Evolutionary conservation across 2,888 invertebrate genomes (phyloP).

Genomic region (Pseudeuparius sepicola): DNA sequence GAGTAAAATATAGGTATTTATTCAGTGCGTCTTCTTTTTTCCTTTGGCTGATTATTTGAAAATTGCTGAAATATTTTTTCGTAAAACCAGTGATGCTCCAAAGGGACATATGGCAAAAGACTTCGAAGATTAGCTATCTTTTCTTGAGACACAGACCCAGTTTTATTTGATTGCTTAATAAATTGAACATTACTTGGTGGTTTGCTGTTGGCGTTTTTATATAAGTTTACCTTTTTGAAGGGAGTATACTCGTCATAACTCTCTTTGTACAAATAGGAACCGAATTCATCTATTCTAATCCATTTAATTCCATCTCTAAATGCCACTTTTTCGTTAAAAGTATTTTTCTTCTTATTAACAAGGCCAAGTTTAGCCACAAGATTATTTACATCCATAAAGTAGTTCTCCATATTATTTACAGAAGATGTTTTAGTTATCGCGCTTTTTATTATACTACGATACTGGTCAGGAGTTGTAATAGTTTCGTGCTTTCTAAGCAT

Average conservation of each 20-base stretch:
- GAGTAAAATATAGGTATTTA: too few relatives aligned
- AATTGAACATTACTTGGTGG: background rate
- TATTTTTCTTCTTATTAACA: conserved; percentile 16
- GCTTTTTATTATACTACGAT: conserved; percentile 24
- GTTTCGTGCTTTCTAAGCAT: conserved; percentile 26
- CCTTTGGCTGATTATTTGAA: background rate
- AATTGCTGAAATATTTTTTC: too few relatives aligned
- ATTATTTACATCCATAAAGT: conserved; percentile 21
- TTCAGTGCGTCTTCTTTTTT: conserved; percentile 1
- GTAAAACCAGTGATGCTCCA: background rate
- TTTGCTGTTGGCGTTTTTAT: background rate
- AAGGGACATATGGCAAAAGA: background rate
- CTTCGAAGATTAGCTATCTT: background rate
- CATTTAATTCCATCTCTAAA: conserved; percentile 18
- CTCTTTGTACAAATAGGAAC: conserved; percentile 15
- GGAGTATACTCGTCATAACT: conserved; percentile 13
- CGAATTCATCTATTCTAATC: conserved; percentile 14
- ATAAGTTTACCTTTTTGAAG: conserved; percentile 12
- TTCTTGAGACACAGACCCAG: background rate
- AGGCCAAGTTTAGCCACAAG: conserved; percentile 17
- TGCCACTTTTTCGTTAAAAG: conserved; percentile 12
- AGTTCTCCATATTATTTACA: conserved; percentile 23
- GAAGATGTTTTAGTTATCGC: conserved; percentile 22
- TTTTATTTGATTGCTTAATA: background rate
- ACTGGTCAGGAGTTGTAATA: conserved; percentile 27